Percentiles rank a stretch among this genome's conserved stretches.
phyloP scores from a whole-genome alignment of 2,113 vertebrate species.

The Ramphastos sulfuratus region DNA sequence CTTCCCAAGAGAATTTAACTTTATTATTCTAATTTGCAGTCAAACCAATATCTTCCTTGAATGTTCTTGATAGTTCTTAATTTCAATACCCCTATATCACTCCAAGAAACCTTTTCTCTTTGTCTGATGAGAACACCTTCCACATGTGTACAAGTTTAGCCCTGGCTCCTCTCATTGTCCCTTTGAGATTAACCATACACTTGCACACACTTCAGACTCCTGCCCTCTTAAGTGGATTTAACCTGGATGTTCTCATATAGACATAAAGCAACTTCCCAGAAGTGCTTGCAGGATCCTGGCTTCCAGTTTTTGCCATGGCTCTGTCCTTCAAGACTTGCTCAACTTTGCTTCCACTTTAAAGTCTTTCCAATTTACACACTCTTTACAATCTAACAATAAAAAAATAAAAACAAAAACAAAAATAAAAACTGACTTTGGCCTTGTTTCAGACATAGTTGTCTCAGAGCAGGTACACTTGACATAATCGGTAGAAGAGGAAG shows the following conservation, averaged over 20 bases:
- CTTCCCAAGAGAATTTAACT: background rate
- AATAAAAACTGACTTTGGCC: no score
- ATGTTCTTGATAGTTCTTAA: background rate
- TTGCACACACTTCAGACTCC: background rate
- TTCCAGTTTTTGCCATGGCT: background rate
- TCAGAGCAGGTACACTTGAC: background rate
- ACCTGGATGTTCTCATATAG: background rate
- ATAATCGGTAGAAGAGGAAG: background rate
- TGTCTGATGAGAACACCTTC: background rate
- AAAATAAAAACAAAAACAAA: background rate
- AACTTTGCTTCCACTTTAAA: background rate
- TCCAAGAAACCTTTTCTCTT: background rate
- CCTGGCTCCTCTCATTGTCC: background rate
- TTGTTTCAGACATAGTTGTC: background rate
- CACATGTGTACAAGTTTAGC: background rate
- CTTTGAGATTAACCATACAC: background rate
- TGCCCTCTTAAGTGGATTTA: background rate
- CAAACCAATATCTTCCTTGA: background rate
- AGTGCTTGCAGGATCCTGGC: background rate
- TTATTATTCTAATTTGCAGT: background rate
- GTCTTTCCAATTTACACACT: background rate
- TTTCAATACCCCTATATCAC: background rate
- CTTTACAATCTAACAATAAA: background rate
- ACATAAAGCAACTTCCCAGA: background rate
- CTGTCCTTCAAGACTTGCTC: background rate